Conservation (phyloP, 2,113 vertebrate genomes). For the Sinocyclocheilus maitianheensis region DNA sequence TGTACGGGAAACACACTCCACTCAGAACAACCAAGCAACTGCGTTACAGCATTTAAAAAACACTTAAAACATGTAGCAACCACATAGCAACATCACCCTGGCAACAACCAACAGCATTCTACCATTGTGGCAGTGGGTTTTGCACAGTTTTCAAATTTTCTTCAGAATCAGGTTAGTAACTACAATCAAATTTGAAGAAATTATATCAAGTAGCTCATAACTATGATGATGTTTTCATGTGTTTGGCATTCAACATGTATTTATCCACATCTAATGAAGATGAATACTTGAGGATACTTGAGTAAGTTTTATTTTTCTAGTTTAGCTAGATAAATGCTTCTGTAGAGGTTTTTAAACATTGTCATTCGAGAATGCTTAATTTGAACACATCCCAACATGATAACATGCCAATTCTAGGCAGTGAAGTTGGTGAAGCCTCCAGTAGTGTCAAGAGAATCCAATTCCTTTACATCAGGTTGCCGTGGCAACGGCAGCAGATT, state of each 20-base stretch:
- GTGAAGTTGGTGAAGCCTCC: not conserved
- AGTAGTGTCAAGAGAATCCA: not conserved
- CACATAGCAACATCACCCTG: too few species aligned
- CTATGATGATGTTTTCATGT: not conserved
- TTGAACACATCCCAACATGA: not conserved
- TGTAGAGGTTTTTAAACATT: too few species aligned
- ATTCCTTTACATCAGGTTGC: constrained; percentile 18
- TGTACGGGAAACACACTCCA: too few species aligned
- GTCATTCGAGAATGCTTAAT: not conserved
- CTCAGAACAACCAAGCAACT: too few species aligned
- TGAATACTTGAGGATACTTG: not conserved
- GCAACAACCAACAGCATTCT: too few species aligned
- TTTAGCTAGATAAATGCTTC: not conserved
- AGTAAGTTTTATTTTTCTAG: not conserved
- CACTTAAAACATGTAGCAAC: too few species aligned
- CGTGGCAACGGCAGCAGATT: not conserved
- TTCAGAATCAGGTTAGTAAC: not conserved
- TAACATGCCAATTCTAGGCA: not conserved
- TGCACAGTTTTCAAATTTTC: not conserved
- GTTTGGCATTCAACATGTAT: not conserved
- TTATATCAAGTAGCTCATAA: not conserved
- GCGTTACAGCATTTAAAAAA: too few species aligned
- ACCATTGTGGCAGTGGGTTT: too few species aligned
- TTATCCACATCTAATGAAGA: not conserved
- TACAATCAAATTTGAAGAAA: not conserved